Evolutionary conservation across 2,113 vertebrate species (phyloP), one percentile per base, ranked within the genome.

Genomic region (Cyanocitta stelleri): DNA sequence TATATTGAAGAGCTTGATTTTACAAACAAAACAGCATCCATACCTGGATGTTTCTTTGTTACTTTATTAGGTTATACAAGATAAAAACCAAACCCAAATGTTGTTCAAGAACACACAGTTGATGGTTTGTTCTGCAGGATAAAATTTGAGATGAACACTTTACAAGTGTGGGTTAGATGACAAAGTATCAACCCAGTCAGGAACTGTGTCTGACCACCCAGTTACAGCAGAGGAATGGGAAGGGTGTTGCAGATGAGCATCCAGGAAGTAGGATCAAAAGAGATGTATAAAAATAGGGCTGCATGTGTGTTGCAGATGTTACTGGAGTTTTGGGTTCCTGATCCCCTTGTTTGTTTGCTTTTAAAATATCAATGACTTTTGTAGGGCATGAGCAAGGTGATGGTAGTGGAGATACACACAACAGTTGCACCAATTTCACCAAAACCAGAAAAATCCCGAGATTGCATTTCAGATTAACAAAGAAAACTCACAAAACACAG

Each of bases 301-400:
- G 73, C 96, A 97, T 94, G 37, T 97, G 96, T 80, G 79, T 79
- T 92, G 84, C 96, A 97, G 96, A 97, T 96, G 96, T 97, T 90
- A 90, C 52, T 51, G 39, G 41, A 80, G 78, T 71, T 85, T 83
- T 88, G 90, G 73, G 41, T 79, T 96, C 85, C 59, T 82, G 78
- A 94, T 95, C 80, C 75, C 35, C 33, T 73, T 93, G 85, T 93
- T 97, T 97, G 76, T 95, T 97, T 97, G 75, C 64, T 95, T 95
- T 97, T 94, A 51, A 95, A 94, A 84, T 82, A 97, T 88, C 78
- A 72, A 32, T 49, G 48, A 37, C 48, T 93, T 93, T 85, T 48
- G 51, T 64, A 68, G n/a, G 16, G 49, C 54, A 64, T 18, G 13
- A 58, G 46, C 24, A n/a, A 86, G 27, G 37, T 52, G 81, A 20